phyloP scores from a whole-genome alignment of 2,113 vertebrate genomes.

The Falcunculus frontatus region DNA sequence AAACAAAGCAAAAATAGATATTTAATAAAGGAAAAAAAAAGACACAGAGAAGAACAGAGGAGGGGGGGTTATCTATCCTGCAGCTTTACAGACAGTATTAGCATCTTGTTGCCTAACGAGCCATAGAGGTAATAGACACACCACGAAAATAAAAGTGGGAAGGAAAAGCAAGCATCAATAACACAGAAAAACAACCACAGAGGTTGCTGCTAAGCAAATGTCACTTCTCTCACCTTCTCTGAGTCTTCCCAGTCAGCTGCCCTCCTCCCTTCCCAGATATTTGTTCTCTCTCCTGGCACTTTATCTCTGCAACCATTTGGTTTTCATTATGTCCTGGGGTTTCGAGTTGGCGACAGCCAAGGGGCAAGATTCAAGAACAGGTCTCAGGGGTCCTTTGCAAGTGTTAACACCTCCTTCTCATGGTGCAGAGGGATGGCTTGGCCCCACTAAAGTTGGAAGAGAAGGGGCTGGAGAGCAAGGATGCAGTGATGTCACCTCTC shows the following conservation, averaged over 20 bases:
- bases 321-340: not conserved
- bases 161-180: not conserved
- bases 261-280: not conserved
- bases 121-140: conserved; percentile 16
- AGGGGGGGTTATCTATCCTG: not conserved
- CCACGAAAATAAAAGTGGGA: conserved; percentile 24
- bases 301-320: not conserved
- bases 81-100: not conserved
- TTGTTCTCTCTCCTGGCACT: not conserved
- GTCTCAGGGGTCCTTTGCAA: not conserved
- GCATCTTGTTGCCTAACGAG: conserved; percentile 48
- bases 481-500: not conserved
- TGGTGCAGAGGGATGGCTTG: not conserved
- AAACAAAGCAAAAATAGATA: not conserved
- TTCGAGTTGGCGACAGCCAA: not conserved
- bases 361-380: not conserved
- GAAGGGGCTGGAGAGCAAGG: not conserved
- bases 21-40: not conserved
- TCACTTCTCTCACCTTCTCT: not conserved
- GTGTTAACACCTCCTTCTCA: not conserved
- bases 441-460: not conserved
- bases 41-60: not conserved
- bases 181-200: not conserved
- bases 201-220: not conserved
- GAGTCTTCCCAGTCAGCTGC: not conserved